Conservation (phyloP, 2,888 invertebrate genomes). For the Ennomos quercinarius region DNA sequence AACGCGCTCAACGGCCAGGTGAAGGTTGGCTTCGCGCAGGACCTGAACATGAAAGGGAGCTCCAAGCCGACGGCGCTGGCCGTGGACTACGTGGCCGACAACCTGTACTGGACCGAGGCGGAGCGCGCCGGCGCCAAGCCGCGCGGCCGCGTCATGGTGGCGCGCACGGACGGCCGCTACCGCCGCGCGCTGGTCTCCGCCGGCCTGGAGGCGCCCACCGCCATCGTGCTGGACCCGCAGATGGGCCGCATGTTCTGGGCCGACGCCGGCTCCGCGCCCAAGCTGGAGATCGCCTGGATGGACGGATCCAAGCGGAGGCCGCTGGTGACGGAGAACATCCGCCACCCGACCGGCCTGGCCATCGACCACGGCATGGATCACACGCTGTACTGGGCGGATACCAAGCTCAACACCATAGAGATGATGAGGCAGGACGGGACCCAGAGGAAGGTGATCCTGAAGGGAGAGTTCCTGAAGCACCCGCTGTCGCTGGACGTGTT, state of each 20-base stretch:
- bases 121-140: conserved; percentile 91
- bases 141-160: conserved; percentile 93
- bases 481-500: conserved; percentile 97
- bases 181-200: conserved; percentile 91
- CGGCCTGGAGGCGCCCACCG: conserved; percentile 94
- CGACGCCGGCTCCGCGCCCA: conserved; percentile 95
- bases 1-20: conserved; percentile 91
- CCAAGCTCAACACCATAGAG: conserved; percentile 96
- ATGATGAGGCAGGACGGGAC: conserved; percentile 93
- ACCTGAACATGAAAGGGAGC: conserved; percentile 93
- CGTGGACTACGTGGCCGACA: conserved; percentile 97
- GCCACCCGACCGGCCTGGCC: conserved; percentile 95
- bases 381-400: conserved; percentile 97
- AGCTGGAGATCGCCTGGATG: conserved; percentile 98
- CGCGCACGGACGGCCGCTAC: conserved; percentile 95
- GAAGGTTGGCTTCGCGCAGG: conserved; percentile 94
- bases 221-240: conserved; percentile 95
- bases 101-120: conserved; percentile 97
- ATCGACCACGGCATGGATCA: conserved; percentile 96
- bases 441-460: conserved; percentile 89
- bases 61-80: conserved; percentile 95
- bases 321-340: conserved; percentile 92
- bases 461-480: conserved; percentile 90
- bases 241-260: conserved; percentile 96
- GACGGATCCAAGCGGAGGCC: conserved; percentile 95